Evolutionary conservation across 2,113 vertebrate species (phyloP), one percentile per base, ranked within the genome.

Genomic region (Pluvialis apricaria): DNA sequence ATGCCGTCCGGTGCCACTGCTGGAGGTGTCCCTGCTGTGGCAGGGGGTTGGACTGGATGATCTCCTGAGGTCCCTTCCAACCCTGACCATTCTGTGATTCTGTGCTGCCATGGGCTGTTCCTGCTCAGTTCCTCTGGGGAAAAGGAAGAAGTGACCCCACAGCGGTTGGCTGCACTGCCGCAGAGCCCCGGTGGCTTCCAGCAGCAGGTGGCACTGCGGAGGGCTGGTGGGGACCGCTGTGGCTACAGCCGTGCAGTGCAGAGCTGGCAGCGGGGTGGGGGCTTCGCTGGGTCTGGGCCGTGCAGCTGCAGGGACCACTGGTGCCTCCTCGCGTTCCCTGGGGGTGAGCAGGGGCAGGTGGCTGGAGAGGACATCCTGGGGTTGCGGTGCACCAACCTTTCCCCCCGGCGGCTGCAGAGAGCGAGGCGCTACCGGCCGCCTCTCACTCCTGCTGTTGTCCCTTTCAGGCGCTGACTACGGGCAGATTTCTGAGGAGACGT

Each of bases 401-500:
- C 58, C 60, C 19, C 32, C 40, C 8, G 0, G 1, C 4, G 5
- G 54, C 52, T 14, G 31, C 26, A 2, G 22, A 13, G n/a, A 3
- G 13, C 25, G 8, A 6, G 14, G 66, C 16, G 18, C 19, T 10
- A 1, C 25, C 10, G n/a, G 0, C 58, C 8, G 40, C 21, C 0
- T 34, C 69, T 9, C 17, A 13, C 9, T 4, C 0, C 14, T 28
- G 52, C 75, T 12, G 11, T 4, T 5, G 21, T 51, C 18, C 65
- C 73, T 57, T 15, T 0, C 97, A 99, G 99, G 99, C 34, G 99
- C 99, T 4, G 99, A 99, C 97, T 99, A 99, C 0, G 99, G 99
- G 76, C 99, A 99, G 98, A 99, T 99, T 69, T 99, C 99, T 0
- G 99, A 99, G 97, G 99, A 99, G 97, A 99, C 99, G 0, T 99